These are phyloP conservation scores for Zoanthus gigantus DNA, from an alignment of 92 coral and sea anemone genomes.

Conservation along the genomic window DNA sequence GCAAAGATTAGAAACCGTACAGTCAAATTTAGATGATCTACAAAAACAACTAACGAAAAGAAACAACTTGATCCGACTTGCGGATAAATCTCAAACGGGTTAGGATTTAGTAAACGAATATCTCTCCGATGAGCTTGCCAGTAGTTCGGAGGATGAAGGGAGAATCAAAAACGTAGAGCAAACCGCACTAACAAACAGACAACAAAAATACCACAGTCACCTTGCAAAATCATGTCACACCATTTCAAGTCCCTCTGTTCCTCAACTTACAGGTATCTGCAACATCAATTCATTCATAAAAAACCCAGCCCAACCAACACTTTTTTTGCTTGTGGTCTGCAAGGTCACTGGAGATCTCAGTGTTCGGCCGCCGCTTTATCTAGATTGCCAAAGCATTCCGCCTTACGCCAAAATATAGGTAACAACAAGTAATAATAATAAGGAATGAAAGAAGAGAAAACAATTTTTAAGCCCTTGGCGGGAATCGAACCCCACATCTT, in stretches of 20 bases:
- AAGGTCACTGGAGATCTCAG: constrained; percentile 63
- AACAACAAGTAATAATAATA: background rate
- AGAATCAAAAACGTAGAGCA: too few relatives aligned
- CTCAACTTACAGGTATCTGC: background rate
- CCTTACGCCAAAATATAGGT: background rate
- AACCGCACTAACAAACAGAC: background rate
- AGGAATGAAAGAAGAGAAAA: background rate
- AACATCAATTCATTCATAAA: background rate
- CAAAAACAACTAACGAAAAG: constrained; percentile 49
- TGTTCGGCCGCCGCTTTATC: constrained; percentile 24
- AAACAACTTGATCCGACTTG: constrained; percentile 28
- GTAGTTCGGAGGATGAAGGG: too few relatives aligned
- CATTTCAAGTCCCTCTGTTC: constrained; percentile 3
- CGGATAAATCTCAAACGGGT: too few relatives aligned
- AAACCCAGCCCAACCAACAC: constrained; percentile 53
- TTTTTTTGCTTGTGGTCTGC: constrained; percentile 63
- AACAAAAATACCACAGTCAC: background rate
- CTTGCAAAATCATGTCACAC: background rate
- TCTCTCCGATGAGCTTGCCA: too few relatives aligned
- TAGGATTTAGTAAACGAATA: too few relatives aligned
- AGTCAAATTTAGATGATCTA: constrained; percentile 29
- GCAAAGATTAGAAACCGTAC: constrained; percentile 7
- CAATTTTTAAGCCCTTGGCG: too few relatives aligned
- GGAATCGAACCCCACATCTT: too few relatives aligned
- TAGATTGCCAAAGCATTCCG: background rate